Percentiles rank a stretch among this genome's conserved stretches.
These are phyloP conservation scores for Chloropsis cyanopogon DNA, from an alignment of 2,113 vertebrate genomes.

Conservation along the genomic window DNA sequence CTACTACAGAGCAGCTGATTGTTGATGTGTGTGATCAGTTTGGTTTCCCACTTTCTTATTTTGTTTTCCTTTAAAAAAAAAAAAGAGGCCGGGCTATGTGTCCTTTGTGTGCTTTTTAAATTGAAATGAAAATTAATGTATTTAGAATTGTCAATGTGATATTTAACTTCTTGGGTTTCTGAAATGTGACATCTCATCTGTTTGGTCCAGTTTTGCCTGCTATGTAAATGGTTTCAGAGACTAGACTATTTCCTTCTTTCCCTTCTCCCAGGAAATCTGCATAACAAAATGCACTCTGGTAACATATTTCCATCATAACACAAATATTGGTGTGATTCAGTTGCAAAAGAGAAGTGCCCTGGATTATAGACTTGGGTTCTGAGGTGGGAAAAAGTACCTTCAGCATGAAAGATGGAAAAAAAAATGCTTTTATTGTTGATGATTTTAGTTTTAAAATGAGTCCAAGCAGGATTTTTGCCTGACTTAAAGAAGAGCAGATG, in stretches of 20 bases:
- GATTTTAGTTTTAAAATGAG: neutral
- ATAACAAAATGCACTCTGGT: neutral
- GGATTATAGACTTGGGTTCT: neutral
- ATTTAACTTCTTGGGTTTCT: neutral
- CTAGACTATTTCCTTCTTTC: neutral
- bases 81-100: neutral
- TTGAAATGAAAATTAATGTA: neutral
- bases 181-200: neutral
- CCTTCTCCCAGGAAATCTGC: neutral
- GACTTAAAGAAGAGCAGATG: conserved; percentile 21
- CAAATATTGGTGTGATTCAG: neutral
- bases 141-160: neutral
- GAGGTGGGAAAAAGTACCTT: neutral
- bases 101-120: neutral
- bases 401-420: neutral
- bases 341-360: neutral
- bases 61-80: neutral
- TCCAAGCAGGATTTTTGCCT: conserved; percentile 23
- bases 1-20: neutral
- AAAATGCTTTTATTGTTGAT: neutral
- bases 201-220: neutral
- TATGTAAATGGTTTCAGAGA: neutral
- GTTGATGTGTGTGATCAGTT: neutral
- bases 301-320: neutral
- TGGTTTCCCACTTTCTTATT: neutral